A percentile compares a stretch with the other conserved stretches of the same genome.
Conservation (phyloP, 2,888 invertebrate genomes). For the Synanthedon vespiformis region DNA sequence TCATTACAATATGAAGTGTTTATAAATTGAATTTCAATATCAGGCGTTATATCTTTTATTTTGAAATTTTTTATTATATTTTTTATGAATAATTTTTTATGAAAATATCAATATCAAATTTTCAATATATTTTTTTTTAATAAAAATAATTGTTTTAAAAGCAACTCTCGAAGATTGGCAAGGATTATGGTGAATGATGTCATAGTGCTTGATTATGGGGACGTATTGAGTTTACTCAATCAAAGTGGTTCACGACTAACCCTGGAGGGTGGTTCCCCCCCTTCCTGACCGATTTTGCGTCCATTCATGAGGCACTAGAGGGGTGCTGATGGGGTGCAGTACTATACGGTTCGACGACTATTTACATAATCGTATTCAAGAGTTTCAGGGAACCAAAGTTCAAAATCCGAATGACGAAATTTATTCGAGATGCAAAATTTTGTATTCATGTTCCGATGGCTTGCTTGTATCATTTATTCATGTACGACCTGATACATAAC, state of each 20-base stretch:
- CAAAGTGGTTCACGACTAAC: not conserved
- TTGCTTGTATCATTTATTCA: slow-evolving; percentile 1
- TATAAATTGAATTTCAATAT: too few relatives aligned
- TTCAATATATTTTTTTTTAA: too few relatives aligned
- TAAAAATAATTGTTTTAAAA: too few relatives aligned
- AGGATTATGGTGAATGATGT: not conserved
- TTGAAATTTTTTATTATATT: too few relatives aligned
- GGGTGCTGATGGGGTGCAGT: slow-evolving; percentile 11
- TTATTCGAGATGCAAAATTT: not conserved
- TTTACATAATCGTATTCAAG: slow-evolving; percentile 41
- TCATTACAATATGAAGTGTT: too few relatives aligned
- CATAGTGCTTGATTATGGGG: slow-evolving; percentile 5
- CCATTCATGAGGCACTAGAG: slow-evolving; percentile 25
- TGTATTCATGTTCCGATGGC: not conserved
- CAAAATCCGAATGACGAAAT: slow-evolving; percentile 6
- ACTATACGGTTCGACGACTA: slow-evolving; percentile 18
- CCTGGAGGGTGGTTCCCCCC: slow-evolving; percentile 4
- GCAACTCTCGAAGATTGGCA: not conserved
- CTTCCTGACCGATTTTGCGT: slow-evolving; percentile 5
- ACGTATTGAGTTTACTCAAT: slow-evolving; percentile 1
- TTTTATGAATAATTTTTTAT: too few relatives aligned
- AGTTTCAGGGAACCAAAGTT: slow-evolving; percentile 15
- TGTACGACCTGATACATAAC: not conserved
- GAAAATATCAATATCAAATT: too few relatives aligned
- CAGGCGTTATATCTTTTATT: too few relatives aligned